Conservation (phyloP, 2,113 vertebrate species). For the Pterocles orientalis region DNA sequence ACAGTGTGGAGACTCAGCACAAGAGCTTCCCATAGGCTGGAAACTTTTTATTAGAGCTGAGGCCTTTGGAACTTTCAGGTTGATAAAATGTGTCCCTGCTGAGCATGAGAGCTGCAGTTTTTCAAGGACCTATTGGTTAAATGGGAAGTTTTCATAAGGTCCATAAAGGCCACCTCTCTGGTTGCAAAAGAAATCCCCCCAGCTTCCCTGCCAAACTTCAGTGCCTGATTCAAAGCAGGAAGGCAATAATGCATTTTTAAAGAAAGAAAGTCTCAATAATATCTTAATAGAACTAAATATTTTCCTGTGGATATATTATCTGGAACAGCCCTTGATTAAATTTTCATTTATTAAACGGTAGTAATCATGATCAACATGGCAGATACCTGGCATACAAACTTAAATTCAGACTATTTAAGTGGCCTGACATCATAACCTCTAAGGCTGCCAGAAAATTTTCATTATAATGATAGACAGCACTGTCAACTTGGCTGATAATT, state of each 20-base stretch:
- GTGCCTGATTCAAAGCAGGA: not conserved
- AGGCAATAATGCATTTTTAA: not conserved
- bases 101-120: not conserved
- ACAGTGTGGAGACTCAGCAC: not conserved
- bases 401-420: not conserved
- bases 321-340: not conserved
- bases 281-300: not conserved
- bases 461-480: not conserved
- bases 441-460: not conserved
- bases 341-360: not conserved
- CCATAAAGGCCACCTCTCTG: not conserved
- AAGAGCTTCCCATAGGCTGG: not conserved
- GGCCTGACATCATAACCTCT: not conserved
- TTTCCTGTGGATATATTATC: not conserved
- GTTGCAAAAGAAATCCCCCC: not conserved
- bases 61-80: not conserved
- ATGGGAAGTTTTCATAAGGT: not conserved
- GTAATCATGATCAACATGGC: not conserved
- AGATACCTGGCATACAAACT: not conserved
- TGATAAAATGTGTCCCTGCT: not conserved
- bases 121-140: not conserved
- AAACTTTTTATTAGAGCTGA: not conserved
- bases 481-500: not conserved
- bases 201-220: not conserved
- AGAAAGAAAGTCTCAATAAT: not conserved